Base-by-base conservation (phyloP, 2,113 vertebrate genomes). In the Boleophthalmus pectinirostris region DNA sequence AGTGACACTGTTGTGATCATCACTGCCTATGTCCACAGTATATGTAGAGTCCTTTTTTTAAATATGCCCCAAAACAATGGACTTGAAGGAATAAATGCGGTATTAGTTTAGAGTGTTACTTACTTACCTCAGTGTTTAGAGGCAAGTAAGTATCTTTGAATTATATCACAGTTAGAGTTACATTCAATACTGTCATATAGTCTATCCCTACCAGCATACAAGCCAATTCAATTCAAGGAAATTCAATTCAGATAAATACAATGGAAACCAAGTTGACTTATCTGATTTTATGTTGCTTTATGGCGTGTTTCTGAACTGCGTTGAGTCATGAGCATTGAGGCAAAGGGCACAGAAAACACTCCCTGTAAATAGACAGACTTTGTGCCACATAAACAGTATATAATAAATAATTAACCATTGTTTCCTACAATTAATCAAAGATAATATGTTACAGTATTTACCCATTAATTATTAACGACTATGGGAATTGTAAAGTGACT, bases 351-450 rank as follows among this genome's bases (percentile, higher is more conserved):
- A 46, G 46, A 66, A 38, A 68, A 35, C 81, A 80, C 81, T 1
- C 83, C 80, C 67, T 73, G 18, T 79, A 13, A 79, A 69, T 65
- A 75, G 75, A 84, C 79, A 72, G 14, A 78, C 80, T 65, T 74
- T 78, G 60, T 38, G 29, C 35, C 1, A 64, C 38, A 16, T 51
- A n/a, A 2, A 29, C 29, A 29, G 4, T 80, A 66, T 83, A 76
- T 83, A 20, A 43, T 12, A 21, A n/a, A 64, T 85, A n/a, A 64
- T 38, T 64, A 38, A 64, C 61, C 10, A 20, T n/a, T 64, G 18
- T 33, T 18, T 61, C 33, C 20, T 29, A 60, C 58, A 3, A 33
- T n/a, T 12, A 21, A 13, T 43, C 16, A 21, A 2, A n/a, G 3
- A 12, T 13, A n/a, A n/a, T 35, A 43, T 20, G 13, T n/a, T 43